Base-by-base conservation (phyloP, 2,888 invertebrate species). In the Vanessa cardui region DNA sequence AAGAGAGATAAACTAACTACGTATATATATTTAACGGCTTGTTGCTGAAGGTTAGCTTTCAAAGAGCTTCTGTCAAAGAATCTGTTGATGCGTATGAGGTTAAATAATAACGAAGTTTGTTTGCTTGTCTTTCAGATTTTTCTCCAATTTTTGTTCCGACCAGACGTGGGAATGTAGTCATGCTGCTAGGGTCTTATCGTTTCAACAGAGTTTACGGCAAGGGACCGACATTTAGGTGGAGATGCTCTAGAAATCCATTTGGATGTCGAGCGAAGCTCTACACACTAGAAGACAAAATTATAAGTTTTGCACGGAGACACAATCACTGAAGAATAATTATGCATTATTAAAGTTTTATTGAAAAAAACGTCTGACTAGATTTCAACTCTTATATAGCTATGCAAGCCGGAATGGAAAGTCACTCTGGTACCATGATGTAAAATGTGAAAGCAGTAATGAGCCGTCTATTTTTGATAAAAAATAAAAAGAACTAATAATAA, bases 181-280 rank as follows among this genome's bases (percentile, higher is more conserved):
- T 84, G 64, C 70, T 62, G 60, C 33, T 85, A 58, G 86, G 85
- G 1, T 71, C 77, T 4, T 85, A 87, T 69, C 77, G 82, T 58
- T 86, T 84, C 69, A 77, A 71, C 20, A 73, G 75, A 39, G 71
- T 71, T 4, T 59, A 56, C 0, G 66, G 69, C 26, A 69, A 67
- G 6, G 77, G 75, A 6, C 74, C 73, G 1, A 74, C 68, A 45
- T 68, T 49, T 46, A 70, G 73, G 8, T 77, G 82, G 78, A 72
- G 80, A 1, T 82, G 82, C 68, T 74, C 72, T 39, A 73, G 73
- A 39, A 79, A 81, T 72, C 73, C 75, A n/a, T 66, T 70, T 0
- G 82, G 83, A 26, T 83, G 84, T 54, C 68, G 75, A 9, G 78
- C 79, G 8, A 74, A 68, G 44, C 65, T 78, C 7, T 74, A 72